Conservation (phyloP, 53 echinoderm and acorn worm genomes). For the Astropecten irregularis region DNA sequence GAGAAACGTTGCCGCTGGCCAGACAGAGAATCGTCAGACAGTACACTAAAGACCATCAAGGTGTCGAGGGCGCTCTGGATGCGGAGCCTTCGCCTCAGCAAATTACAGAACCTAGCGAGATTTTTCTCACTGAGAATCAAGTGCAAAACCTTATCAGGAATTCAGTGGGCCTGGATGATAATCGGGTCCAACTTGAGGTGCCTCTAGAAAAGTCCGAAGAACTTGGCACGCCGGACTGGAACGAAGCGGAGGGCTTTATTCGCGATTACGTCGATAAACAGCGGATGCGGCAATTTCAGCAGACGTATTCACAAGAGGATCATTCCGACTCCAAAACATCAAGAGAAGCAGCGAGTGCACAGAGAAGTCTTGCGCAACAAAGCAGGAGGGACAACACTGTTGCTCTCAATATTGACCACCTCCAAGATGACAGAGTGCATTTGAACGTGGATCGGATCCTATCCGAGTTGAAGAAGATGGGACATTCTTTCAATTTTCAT, state of each 20-base stretch:
- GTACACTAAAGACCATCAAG: conserved; percentile 4
- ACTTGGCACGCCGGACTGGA: conserved; percentile 26
- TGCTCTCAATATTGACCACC: conserved; percentile 12
- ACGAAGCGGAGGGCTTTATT: conserved; percentile 30
- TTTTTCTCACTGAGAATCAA: conserved; percentile 25
- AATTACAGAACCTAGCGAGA: neutral
- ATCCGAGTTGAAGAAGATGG: conserved; percentile 18
- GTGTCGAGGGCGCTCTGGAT: neutral
- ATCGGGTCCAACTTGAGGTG: neutral
- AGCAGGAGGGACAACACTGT: conserved; percentile 7
- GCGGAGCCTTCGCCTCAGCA: conserved; percentile 2
- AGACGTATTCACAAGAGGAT: neutral
- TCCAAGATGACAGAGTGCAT: conserved; percentile 4
- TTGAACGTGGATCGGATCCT: conserved; percentile 29
- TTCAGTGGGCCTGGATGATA: neutral
- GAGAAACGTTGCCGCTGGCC: conserved; percentile 48
- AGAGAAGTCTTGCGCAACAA: neutral
- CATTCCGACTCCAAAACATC: neutral
- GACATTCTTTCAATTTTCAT: conserved; percentile 16
- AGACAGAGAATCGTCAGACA: conserved; percentile 8
- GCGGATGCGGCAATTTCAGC: conserved; percentile 13
- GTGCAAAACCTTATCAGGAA: neutral
- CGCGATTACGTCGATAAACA: conserved; percentile 38
- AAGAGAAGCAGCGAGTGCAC: neutral
- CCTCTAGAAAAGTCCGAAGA: neutral